phyloP scores from a whole-genome alignment of 64 coral and sea anemone species.

The Stichodactyla helianthus region DNA sequence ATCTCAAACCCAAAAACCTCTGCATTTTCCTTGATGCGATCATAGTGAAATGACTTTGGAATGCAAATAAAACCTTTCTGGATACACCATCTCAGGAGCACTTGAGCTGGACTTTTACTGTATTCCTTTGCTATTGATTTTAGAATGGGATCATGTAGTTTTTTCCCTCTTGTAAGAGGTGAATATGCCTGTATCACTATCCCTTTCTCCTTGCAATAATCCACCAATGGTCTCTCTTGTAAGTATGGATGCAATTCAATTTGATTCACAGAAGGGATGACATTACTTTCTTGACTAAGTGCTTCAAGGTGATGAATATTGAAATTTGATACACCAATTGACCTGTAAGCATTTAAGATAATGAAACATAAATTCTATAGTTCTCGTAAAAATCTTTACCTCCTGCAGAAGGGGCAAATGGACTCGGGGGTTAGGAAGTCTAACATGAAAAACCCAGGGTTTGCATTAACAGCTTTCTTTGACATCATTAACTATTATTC shows the following conservation, averaged over 20 bases:
- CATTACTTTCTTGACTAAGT: conserved; percentile 53
- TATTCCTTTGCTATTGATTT: conserved; percentile 42
- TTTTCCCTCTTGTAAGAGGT: conserved; percentile 79
- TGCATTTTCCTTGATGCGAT: conserved; percentile 80
- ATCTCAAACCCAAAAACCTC: conserved; percentile 84
- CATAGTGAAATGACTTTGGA: conserved; percentile 73
- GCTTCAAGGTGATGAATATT: conserved; percentile 90
- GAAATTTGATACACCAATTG: conserved; percentile 98
- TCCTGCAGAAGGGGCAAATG: too few species aligned
- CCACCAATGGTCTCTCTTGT: conserved; percentile 59
- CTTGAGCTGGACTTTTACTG: conserved; percentile 59
- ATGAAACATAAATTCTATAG: too few species aligned
- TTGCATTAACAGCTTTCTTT: too few species aligned
- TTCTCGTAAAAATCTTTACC: too few species aligned
- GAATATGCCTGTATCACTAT: conserved; percentile 89
- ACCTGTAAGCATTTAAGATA: conserved; percentile 35
- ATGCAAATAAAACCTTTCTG: conserved; percentile 81
- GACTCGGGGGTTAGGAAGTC: too few species aligned
- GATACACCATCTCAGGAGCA: conserved; percentile 81
- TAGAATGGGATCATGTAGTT: conserved; percentile 56
- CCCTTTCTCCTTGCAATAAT: conserved; percentile 64
- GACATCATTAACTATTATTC: too few species aligned
- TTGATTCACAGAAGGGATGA: conserved; percentile 90
- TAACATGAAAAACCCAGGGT: too few species aligned
- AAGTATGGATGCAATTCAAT: conserved; percentile 96